Base-by-base conservation (phyloP, 1,140 invertebrate genomes). In the Stegodyphus dumicola region DNA sequence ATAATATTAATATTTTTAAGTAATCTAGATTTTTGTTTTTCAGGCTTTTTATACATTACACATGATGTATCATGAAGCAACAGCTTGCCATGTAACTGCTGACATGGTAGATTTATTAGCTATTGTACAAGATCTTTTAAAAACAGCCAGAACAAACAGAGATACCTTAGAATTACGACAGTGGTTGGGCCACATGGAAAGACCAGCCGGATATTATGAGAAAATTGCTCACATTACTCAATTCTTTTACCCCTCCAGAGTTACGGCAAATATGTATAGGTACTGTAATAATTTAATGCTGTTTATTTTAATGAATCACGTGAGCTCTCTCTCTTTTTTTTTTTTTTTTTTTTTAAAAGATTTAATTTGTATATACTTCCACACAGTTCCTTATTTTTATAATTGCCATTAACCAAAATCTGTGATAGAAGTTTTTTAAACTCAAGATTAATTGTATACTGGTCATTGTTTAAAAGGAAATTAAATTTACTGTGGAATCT, bases 31-130 rank as follows among this genome's bases (percentile, higher is more conserved):
- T 60, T 60, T 60, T 60, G 56, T 86, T 87, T 90, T 91, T 13
- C 89, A 95, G 93, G 95, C 96, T 17, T 94, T 98, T 89, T 95
- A 95, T 90, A 97, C 96, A 87, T 91, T 98, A 79, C 96, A 97
- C 91, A 94, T 96, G 87, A 97, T 98, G 95, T 95, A 97, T 89
- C 96, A 98, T 88, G 96, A 98, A 90, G 96, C 96, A 15, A 96
- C 95, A 6, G 95, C 95, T 0, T 97, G 96, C 89, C 95, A 96
- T 90, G 93, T 97, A 15, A 94, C 94, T 6, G 94, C 93, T 1
- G 96, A 97, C 89, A 91, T 98, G 56, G 93, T 95, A 11, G 95
- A 97, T 85, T 92, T 97, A 10, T 92, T 98, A 71, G 93, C 94
- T 1, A 94, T 97, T 88, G 93, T 95, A 48, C 91, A 94, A 5